Evolutionary conservation across 2,797 vertebrate genomes (phyloP).

Genomic region (Toxotes lorentzi): DNA sequence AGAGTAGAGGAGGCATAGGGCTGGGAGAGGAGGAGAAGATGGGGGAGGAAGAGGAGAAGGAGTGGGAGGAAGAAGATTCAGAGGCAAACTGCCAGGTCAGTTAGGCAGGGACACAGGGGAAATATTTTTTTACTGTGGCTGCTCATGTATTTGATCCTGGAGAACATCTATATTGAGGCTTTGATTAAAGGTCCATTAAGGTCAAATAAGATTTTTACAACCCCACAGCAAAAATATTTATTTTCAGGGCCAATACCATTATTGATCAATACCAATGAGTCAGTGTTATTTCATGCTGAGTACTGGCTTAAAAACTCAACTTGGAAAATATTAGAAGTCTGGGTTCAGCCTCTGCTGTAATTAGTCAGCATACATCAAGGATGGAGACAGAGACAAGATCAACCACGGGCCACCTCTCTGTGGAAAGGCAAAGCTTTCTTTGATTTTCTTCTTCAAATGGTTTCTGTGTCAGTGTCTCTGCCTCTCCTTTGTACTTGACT

Average conservation of each 20-base stretch:
- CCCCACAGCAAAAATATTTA: neutral
- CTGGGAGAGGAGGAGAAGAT: neutral
- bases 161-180: neutral
- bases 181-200: conserved; percentile 10
- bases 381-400: too few species aligned
- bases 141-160: neutral
- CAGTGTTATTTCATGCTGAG: neutral
- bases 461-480: too few species aligned
- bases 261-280: neutral
- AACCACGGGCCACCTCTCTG: too few species aligned
- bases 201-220: conserved; percentile 3
- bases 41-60: neutral
- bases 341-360: too few species aligned
- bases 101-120: neutral
- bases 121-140: neutral
- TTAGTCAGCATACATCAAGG: too few species aligned
- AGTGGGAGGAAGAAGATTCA: neutral
- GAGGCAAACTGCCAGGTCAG: neutral
- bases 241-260: neutral
- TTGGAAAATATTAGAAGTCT: neutral
- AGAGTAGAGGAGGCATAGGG: neutral
- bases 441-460: too few species aligned
- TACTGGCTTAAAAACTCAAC: neutral
- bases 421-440: too few species aligned
- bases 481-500: too few species aligned